Conservation (phyloP, 2,797 vertebrate genomes). For the Philypnodon macrostomus region DNA sequence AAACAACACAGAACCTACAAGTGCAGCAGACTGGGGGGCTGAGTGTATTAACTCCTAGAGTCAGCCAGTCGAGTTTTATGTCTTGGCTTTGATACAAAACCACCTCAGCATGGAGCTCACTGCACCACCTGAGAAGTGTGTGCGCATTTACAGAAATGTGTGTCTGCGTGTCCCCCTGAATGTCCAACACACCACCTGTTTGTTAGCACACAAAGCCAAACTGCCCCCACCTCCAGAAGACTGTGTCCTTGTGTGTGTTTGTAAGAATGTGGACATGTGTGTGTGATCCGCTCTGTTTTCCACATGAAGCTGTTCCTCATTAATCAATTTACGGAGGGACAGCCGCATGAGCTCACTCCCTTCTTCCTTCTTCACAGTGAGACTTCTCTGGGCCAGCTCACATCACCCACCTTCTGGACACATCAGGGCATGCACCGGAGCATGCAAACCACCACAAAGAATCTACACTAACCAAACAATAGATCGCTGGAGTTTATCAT, state of each 20-base stretch:
- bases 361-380: slow-evolving; percentile 34
- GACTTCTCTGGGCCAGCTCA: slow-evolving; percentile 51
- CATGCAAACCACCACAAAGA: slow-evolving; percentile 39
- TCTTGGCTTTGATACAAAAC: slow-evolving; percentile 69
- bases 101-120: slow-evolving; percentile 63
- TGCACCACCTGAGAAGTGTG: slow-evolving; percentile 61
- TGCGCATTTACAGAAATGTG: slow-evolving; percentile 24
- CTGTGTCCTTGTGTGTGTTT: slow-evolving; percentile 11
- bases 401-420: slow-evolving; percentile 60
- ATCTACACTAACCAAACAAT: slow-evolving; percentile 14
- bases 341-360: slow-evolving; percentile 31
- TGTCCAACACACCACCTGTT: slow-evolving; percentile 66
- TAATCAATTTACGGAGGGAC: slow-evolving; percentile 57
- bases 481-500: neutral
- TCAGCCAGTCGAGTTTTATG: slow-evolving; percentile 70
- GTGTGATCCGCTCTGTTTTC: slow-evolving; percentile 47
- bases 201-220: slow-evolving; percentile 53
- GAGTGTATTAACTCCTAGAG: slow-evolving; percentile 38
- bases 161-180: slow-evolving; percentile 17
- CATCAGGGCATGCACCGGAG: slow-evolving; percentile 42
- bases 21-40: slow-evolving; percentile 49
- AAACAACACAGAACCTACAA: slow-evolving; percentile 22
- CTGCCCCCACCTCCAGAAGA: slow-evolving; percentile 36
- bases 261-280: slow-evolving; percentile 17
- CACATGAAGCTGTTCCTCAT: slow-evolving; percentile 64